These are phyloP conservation scores for Chloroceryle amazona DNA, from an alignment of 2,797 vertebrate species.

Conservation along the genomic window DNA sequence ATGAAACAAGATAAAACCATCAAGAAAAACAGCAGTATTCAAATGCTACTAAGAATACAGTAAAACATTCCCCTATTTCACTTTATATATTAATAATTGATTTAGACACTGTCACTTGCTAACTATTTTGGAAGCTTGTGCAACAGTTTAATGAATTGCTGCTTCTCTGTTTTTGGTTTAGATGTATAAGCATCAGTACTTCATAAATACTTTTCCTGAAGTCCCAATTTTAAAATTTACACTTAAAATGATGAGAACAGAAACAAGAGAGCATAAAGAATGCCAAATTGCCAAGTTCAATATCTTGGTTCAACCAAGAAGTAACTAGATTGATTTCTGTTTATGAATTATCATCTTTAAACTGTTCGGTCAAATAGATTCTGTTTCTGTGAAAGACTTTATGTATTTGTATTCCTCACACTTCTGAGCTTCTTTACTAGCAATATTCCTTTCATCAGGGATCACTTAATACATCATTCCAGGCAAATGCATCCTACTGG, in stretches of 20 bases:
- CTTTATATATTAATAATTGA: background rate
- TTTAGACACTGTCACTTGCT: background rate
- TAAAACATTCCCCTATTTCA: background rate
- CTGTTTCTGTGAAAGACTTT: background rate
- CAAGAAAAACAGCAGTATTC: constrained; percentile 7
- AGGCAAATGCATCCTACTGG: background rate
- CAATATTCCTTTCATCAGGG: background rate
- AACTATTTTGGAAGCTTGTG: background rate
- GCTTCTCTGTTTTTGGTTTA: background rate
- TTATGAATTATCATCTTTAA: background rate
- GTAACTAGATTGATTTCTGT: background rate
- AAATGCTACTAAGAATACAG: background rate
- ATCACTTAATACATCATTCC: background rate
- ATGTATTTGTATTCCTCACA: rapidly evolving
- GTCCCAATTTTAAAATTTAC: background rate
- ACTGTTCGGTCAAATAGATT: background rate
- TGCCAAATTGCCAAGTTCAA: background rate
- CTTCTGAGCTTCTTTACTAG: background rate
- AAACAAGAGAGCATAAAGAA: background rate
- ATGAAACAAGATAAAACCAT: constrained; percentile 50
- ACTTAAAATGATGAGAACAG: background rate
- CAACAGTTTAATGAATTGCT: background rate
- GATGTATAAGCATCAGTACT: background rate
- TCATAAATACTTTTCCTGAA: background rate
- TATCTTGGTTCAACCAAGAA: background rate